Conservation (phyloP, 1,140 invertebrate species). For the Drosophila arawakana region DNA sequence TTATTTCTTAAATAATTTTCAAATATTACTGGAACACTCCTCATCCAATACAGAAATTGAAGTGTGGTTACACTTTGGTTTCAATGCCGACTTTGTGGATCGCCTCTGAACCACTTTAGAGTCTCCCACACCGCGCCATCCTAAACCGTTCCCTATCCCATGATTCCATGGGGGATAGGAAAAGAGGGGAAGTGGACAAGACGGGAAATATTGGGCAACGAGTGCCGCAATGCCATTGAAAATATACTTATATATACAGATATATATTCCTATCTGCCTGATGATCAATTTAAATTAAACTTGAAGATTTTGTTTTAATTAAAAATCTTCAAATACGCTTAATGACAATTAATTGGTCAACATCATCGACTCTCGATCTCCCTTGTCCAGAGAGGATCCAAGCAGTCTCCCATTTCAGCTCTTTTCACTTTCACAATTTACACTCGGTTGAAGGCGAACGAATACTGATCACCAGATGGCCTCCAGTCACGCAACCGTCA, state of each 20-base stretch:
- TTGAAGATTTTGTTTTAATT: constrained; percentile 80
- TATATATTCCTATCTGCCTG: constrained; percentile 39
- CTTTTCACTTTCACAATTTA: constrained; percentile 30
- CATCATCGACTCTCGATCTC: constrained; percentile 58
- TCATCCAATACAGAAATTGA: constrained; percentile 19
- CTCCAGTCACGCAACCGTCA: constrained; percentile 75
- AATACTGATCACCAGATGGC: constrained; percentile 58
- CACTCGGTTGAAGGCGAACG: constrained; percentile 21
- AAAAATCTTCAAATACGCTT: constrained; percentile 82
- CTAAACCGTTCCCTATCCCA: no score
- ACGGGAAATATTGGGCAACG: neutral
- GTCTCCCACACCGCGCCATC: constrained; percentile 23
- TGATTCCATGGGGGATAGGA: no score
- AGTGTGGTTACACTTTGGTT: constrained; percentile 43
- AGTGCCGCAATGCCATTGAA: constrained; percentile 61
- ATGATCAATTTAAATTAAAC: constrained; percentile 81
- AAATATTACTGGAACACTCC: neutral
- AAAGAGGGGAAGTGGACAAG: neutral
- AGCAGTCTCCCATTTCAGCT: constrained; percentile 18
- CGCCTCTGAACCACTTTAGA: constrained; percentile 4
- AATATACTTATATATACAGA: constrained; percentile 4
- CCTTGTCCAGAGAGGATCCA: constrained; percentile 13
- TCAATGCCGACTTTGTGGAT: constrained; percentile 44
- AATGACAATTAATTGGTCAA: constrained; percentile 81
- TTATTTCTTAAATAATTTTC: no score